These are phyloP conservation scores for Ernsta delagoae DNA, from an alignment of 2,888 invertebrate species.

Conservation along the genomic window DNA sequence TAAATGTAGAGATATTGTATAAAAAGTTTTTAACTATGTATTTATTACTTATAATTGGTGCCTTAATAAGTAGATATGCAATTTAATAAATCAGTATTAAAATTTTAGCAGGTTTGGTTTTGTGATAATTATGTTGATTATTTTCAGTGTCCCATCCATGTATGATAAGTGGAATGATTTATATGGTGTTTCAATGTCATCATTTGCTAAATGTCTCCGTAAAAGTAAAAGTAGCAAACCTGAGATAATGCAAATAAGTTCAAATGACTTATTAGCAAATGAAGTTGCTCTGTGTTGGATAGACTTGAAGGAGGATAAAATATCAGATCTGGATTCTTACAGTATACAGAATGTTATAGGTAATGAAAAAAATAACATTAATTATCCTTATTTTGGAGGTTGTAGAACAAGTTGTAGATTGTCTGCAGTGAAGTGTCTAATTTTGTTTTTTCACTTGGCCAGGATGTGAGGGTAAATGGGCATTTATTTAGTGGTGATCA, in stretches of 20 bases:
- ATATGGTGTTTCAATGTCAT: constrained; percentile 91
- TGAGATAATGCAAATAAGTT: constrained; percentile 83
- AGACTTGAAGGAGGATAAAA: constrained; percentile 86
- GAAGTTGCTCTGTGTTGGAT: constrained; percentile 88
- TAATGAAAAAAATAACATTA: constrained; percentile 45
- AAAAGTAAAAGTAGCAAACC: constrained; percentile 87
- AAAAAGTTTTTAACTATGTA: no score
- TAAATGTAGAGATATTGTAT: not conserved
- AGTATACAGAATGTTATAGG: constrained; percentile 86
- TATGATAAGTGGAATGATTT: constrained; percentile 91
- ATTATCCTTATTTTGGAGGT: not conserved
- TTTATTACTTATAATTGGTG: no score
- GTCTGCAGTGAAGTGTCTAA: no score
- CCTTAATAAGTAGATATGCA: no score
- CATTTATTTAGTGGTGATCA: no score
- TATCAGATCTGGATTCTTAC: constrained; percentile 85
- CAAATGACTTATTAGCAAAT: constrained; percentile 86
- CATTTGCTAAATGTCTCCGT: constrained; percentile 87
- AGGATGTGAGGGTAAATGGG: no score
- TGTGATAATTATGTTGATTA: no score
- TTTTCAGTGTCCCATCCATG: constrained; percentile 84
- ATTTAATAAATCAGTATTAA: no score
- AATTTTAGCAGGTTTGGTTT: no score
- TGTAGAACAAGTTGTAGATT: no score
- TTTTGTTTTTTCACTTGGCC: no score